Base-by-base conservation (phyloP, 1,140 invertebrate species). In the Harpegnathos saltator region DNA sequence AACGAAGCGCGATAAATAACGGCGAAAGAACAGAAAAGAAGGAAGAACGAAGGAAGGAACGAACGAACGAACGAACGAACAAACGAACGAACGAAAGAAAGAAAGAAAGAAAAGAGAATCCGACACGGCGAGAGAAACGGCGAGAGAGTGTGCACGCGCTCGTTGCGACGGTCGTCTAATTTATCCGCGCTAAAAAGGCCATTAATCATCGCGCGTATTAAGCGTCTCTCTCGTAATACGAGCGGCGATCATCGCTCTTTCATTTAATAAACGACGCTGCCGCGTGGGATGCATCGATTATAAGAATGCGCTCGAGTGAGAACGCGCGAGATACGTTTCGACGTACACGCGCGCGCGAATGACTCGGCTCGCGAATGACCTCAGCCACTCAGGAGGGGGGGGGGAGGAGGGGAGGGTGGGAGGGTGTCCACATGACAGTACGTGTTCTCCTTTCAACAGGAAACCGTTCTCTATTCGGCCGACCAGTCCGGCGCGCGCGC, bases 371-470 rank as follows among this genome's bases (percentile, higher is more conserved):
- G 80, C 73, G 73, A 77, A 78, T 84, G 85, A 85, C 81, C 85
- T 86, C 88, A 89, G 63, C 65, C 29, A n/a, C n/a, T n/a, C n/a
- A n/a, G n/a, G n/a, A n/a, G n/a, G n/a, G n/a, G n/a, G n/a, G n/a
- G n/a, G n/a, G n/a, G n/a, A n/a, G n/a, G n/a, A n/a, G n/a, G n/a
- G n/a, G n/a, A n/a, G n/a, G n/a, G n/a, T n/a, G n/a, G n/a, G n/a
- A 72, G 68, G 84, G 82, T 87, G 78, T 87, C 78, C 65, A 33
- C 59, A 62, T 83, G 83, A 84, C 89, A 82, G 61, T 78, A 74
- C 75, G 75, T 71, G 89, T 90, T 90, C 85, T 80, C 90, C 90
- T 91, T 91, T 91, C 90, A 91, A 91, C 89, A 91, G 90, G 89
- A 90, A 91, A 91, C 84, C 77, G 78, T 89, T 90, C 89, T 90